Conservation (phyloP, 2,113 vertebrate genomes). For the Pimephales promelas region DNA sequence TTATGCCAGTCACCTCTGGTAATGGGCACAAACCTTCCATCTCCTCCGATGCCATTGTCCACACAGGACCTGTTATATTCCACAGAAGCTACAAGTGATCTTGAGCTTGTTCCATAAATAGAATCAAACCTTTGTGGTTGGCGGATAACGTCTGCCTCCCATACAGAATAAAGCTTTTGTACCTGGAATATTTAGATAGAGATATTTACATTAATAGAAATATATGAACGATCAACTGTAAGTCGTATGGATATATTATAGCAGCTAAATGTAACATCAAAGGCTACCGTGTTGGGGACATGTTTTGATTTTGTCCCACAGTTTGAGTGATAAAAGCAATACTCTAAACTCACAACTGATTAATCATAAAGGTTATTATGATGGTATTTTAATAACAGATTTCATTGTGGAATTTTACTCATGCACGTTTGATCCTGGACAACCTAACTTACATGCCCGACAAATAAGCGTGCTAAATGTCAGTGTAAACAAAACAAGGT, state of each 20-base stretch:
- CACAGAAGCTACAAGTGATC: slow-evolving; percentile 62
- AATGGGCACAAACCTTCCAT: slow-evolving; percentile 84
- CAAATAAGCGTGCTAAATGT: too few relatives aligned
- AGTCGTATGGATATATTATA: not conserved
- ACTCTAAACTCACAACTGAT: not conserved
- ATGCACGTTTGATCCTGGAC: not conserved
- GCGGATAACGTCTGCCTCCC: not conserved
- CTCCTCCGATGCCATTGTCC: slow-evolving; percentile 81
- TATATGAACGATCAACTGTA: not conserved
- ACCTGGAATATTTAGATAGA: not conserved
- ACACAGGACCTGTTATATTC: not conserved
- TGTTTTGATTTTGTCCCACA: not conserved
- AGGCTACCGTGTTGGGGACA: not conserved
- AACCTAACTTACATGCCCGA: not conserved
- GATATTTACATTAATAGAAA: not conserved
- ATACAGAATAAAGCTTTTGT: not conserved
- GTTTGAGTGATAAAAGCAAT: not conserved
- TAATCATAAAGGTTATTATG: not conserved
- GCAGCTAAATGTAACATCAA: not conserved
- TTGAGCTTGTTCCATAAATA: slow-evolving; percentile 62
- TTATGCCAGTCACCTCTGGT: slow-evolving; percentile 83
- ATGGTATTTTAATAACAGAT: not conserved
- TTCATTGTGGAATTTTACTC: not conserved
- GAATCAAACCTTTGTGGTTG: not conserved
- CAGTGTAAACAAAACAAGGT: not conserved